A percentile compares a stretch with the other conserved stretches of the same genome.
These are phyloP conservation scores for Coluber constrictor DNA, from an alignment of 2,797 vertebrate species.

Conservation along the genomic window DNA sequence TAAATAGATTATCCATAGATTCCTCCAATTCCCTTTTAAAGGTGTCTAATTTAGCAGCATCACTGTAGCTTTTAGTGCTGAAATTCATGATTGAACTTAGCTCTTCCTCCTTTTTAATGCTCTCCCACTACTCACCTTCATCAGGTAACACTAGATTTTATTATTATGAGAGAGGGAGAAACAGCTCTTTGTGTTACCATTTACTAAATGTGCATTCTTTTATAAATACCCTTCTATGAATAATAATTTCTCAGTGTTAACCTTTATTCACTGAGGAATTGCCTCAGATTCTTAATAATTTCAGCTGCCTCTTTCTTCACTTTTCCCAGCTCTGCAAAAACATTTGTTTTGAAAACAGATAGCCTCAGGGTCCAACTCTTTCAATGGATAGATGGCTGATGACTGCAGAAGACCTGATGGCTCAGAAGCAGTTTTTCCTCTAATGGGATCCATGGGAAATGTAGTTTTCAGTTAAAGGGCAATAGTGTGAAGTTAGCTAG, in stretches of 20 bases:
- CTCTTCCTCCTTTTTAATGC: not conserved
- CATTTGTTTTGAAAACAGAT: not conserved
- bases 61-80: not conserved
- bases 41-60: not conserved
- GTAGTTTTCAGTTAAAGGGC: not conserved
- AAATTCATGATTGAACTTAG: not conserved
- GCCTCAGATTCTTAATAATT: not conserved
- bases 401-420: not conserved
- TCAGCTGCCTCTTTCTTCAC: not conserved
- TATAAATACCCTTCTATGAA: not conserved
- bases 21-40: not conserved
- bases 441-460: not conserved
- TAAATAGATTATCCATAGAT: not conserved
- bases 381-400: not conserved
- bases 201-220: not conserved
- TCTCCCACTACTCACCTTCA: not conserved
- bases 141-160: not conserved
- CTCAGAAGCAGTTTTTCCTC: not conserved
- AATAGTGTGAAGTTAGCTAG: not conserved
- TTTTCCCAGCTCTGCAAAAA: not conserved
- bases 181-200: not conserved
- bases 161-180: not conserved
- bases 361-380: not conserved
- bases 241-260: not conserved
- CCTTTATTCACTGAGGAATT: not conserved